These are phyloP conservation scores for Artibeus jamaicensis DNA, from an alignment of 2,797 vertebrate genomes.

Conservation along the genomic window DNA sequence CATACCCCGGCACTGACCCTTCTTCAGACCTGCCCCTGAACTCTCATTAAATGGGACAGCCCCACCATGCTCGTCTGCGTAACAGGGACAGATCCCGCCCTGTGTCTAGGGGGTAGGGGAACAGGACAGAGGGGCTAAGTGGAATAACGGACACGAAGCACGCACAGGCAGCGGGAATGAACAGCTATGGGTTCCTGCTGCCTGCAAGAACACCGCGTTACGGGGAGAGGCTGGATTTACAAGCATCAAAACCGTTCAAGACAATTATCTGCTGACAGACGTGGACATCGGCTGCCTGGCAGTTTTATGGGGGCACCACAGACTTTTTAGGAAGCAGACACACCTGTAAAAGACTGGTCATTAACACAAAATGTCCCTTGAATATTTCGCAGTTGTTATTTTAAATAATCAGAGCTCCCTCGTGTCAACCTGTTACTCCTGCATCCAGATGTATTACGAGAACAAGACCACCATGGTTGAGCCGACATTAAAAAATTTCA, in stretches of 20 bases:
- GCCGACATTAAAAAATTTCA: not conserved
- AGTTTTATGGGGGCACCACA: not conserved
- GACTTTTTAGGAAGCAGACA: not conserved
- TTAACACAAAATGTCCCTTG: not conserved
- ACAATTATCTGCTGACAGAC: accelerated
- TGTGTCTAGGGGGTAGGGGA: accelerated
- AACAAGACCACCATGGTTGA: not conserved
- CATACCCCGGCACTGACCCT: not conserved
- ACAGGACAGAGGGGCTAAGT: not conserved
- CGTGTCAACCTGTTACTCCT: not conserved
- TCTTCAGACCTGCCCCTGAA: not conserved
- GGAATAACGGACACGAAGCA: not conserved
- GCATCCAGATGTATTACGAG: not conserved
- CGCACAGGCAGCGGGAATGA: not conserved
- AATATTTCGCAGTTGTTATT: not conserved
- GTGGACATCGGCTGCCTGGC: not conserved
- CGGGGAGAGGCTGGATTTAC: not conserved
- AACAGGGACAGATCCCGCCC: not conserved
- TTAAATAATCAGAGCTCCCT: not conserved
- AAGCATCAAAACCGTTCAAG: not conserved
- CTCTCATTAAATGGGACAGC: not conserved
- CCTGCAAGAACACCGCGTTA: not conserved
- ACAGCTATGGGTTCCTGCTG: not conserved
- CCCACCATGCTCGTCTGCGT: not conserved
- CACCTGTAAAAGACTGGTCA: not conserved